Conservation (phyloP, 2,888 invertebrate genomes). For the Bombylius major region DNA sequence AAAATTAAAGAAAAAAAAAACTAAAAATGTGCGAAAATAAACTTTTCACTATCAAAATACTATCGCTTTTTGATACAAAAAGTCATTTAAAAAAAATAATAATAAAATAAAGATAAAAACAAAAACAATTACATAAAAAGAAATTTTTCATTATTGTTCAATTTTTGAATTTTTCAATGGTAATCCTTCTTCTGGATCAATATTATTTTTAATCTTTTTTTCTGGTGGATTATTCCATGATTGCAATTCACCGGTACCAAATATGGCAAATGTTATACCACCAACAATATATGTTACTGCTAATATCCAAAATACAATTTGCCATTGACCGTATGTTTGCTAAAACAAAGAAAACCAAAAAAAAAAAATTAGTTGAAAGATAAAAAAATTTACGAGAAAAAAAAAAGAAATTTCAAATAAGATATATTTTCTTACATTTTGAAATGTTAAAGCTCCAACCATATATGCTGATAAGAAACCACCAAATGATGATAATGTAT, state of each 20-base stretch:
- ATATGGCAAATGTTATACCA: constrained; percentile 43
- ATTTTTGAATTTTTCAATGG: background rate
- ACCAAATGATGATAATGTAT: constrained; percentile 69
- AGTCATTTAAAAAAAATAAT: too few species aligned
- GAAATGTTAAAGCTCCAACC: constrained; percentile 62
- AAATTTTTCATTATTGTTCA: background rate
- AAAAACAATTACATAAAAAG: too few species aligned
- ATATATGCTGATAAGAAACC: constrained; percentile 72
- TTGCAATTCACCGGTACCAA: constrained; percentile 51
- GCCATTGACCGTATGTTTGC: constrained; percentile 68
- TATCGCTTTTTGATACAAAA: too few species aligned
- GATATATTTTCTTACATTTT: constrained; percentile 43
- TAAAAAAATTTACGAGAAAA: constrained; percentile 1
- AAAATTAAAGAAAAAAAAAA: too few species aligned
- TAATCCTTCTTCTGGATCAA: constrained; percentile 27
- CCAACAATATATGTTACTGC: constrained; percentile 57
- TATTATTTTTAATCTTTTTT: constrained; percentile 19
- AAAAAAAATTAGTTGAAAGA: background rate
- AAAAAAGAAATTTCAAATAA: background rate
- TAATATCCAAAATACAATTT: constrained; percentile 68
- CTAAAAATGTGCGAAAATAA: too few species aligned
- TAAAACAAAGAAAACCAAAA: constrained; percentile 24
- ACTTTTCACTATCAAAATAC: too few species aligned
- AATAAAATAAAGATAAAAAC: too few species aligned
- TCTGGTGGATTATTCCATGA: constrained; percentile 40